Evolutionary conservation across 1,140 invertebrate species (phyloP), one percentile per base, ranked within the genome.

Genomic region (Pogonomyrmex barbatus): DNA sequence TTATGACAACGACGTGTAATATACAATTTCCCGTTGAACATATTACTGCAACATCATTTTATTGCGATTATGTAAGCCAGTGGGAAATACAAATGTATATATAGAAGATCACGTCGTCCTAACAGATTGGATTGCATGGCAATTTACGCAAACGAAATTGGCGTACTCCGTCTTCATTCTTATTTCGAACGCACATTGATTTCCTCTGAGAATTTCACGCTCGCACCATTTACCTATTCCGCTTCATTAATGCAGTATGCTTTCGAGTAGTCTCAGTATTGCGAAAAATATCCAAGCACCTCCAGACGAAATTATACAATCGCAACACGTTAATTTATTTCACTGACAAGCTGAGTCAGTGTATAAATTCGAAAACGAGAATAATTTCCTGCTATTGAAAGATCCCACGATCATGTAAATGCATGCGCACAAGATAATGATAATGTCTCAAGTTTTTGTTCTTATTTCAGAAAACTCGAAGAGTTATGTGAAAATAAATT

Each of bases 311-410:
- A 36, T 78, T 81, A 88, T 86, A 86, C 87, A 76, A 60, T 75
- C 47, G 76, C 70, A 78, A 83, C 63, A 85, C 91, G 91, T 92
- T 89, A 88, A 92, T 93, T 92, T 92, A 68, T 90, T 87, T 85
- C 88, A 90, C 87, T 84, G 89, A 90, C 88, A 87, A 87, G 82
- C 92, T 87, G 89, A 92, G 73, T 89, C 81, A 75, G 52, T 70
- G 52, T 45, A 39, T 47, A 60, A 45, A 58, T 52, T 60, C 47
- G 33, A 47, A 54, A n/a, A 50, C 17, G 45, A 60, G 75, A 56
- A 73, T 68, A 73, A 24, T 68, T 54, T 36, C 10, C 52, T 78
- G 62, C 54, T 60, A 30, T 73, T 14, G 54, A 52, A 24, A 47
- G 62, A 42, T 60, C 42, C 75, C 73, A 79, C 52, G 78, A 76